A percentile compares a stretch with the other conserved stretches of the same genome.
These are phyloP conservation scores for Hypena proboscidalis DNA, from an alignment of 2,888 invertebrate species.

Conservation along the genomic window DNA sequence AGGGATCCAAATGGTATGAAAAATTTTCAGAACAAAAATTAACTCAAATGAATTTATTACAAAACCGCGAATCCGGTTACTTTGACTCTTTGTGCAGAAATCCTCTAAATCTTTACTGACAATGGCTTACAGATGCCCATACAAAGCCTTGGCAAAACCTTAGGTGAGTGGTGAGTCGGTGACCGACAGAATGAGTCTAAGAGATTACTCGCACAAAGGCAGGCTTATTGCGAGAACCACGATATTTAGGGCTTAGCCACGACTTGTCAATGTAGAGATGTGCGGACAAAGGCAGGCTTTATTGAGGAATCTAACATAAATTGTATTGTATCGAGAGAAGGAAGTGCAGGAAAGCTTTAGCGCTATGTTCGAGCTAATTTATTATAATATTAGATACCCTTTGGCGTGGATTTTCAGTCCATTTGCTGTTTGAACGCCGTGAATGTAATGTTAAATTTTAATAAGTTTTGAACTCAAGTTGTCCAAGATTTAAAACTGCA, in stretches of 20 bases:
- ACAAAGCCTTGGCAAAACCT: conserved; percentile 69
- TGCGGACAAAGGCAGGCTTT: conserved; percentile 33
- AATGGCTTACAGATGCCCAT: conserved; percentile 76
- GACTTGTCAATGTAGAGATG: conserved; percentile 40
- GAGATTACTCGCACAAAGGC: conserved; percentile 76
- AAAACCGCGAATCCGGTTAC: conserved; percentile 1
- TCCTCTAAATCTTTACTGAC: conserved; percentile 31
- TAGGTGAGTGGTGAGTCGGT: conserved; percentile 53
- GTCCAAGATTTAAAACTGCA: too few relatives aligned
- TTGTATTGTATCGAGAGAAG: conserved; percentile 7
- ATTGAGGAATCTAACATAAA: conserved; percentile 30
- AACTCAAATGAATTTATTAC: too few relatives aligned
- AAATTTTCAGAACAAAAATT: too few relatives aligned
- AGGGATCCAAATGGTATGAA: too few relatives aligned
- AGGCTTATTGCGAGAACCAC: conserved; percentile 65
- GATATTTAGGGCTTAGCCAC: conserved; percentile 74
- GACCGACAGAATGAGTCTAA: conserved; percentile 64
- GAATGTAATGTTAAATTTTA: too few relatives aligned
- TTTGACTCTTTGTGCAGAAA: conserved; percentile 6
- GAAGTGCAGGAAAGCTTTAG: not conserved
- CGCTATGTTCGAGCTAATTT: not conserved
- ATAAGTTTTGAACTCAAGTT: too few relatives aligned
- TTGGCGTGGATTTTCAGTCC: too few relatives aligned
- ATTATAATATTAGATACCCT: too few relatives aligned
- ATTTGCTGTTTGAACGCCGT: too few relatives aligned